Evolutionary conservation across 2,888 invertebrate species (phyloP), one percentile per base, ranked within the genome.

Genomic region (Heliconius charithonia): DNA sequence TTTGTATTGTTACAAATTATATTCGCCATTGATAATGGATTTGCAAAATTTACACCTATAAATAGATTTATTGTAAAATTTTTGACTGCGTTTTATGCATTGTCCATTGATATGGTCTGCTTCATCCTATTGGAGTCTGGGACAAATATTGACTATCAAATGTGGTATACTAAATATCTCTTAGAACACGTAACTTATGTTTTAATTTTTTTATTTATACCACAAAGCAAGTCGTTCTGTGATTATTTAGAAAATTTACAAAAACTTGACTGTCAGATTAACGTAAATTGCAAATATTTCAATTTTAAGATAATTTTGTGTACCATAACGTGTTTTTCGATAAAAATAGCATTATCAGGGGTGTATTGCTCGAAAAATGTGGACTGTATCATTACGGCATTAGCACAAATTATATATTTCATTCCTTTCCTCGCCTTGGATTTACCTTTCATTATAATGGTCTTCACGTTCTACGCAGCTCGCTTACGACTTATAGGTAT

Each of bases 401-500:
- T 37, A 10, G 7, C 19, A 4, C 73, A 74, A 41, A 16, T 22
- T 9, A 25, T 74, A 41, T 74, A 63, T 22, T 63, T 74, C 41
- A 2, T 74, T 25, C 63, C 73, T 41, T 45, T 45, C 12, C 22
- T 74, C 25, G 37, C 73, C 19, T 62, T 74, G 41, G 73, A 74
- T 41, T 41, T 74, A 6, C 73, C 73, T 19, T 74, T 63, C 6
- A 63, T 74, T 63, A 41, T 74, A n/a, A 63, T 74, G 63, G 7
- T 74, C 3, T 74, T 74, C 27, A 63, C 37, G 19, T 74, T 74
- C 73, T 74, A 74, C 22, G 63, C 73, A n/a, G 41, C 73, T 19
- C 59, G 37, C 2, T 41, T 27, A 27, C 76, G 77, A 62, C 45
- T 80, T 13, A 37, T 56, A 3, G 63, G 45, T 59, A 67, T 80